Evolutionary conservation across 2,113 vertebrate genomes (phyloP), one percentile per base, ranked within the genome.

Genomic region (Grammomys dolichurus): DNA sequence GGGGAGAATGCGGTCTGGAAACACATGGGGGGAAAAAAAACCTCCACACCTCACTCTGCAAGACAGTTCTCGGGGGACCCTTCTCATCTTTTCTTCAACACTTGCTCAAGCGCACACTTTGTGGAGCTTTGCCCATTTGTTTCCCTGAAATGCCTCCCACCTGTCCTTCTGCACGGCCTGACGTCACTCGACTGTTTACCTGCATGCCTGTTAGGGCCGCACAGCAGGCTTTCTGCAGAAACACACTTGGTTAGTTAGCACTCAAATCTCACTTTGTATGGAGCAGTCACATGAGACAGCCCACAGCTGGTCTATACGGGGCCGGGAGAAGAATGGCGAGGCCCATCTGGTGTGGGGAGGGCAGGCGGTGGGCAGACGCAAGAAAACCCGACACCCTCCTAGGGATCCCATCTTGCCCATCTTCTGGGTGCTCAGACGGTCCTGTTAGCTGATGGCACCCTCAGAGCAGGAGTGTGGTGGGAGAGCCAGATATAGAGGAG

Each of bases 341-440:
- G 72, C 72, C 87, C 81, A 82, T 82, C 91, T 95, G 95, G 87
- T 20, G 9, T 0, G 0, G 48, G 46, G 76, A 81, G 20, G 16
- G 31, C 10, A 36, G 51, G 36, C 0, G 16, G 43, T 3, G 65
- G 51, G n/a, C 5, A 1, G 5, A 5, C 70, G 1, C 0, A 0
- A 86, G 91, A 78, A 96, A 96, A 60, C 85, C 17, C 14, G 93
- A 97, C 86, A 96, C 95, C 77, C 75, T 94, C 78, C 56, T 6
- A 5, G 70, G 93, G 93, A 95, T 70, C 80, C 76, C 4, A 0
- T 75, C 87, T 73, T 5, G 5, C 70, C 87, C 58, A 69, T 89
- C 91, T 91, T 28, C 0, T 0, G 43, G 63, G 19, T 4, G 65
- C 46, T 70, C 67, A 48, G 43, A 87, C 36, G 33, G 26, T 63